phyloP scores from a whole-genome alignment of 2,797 vertebrate species.

The Sylvia borin region DNA sequence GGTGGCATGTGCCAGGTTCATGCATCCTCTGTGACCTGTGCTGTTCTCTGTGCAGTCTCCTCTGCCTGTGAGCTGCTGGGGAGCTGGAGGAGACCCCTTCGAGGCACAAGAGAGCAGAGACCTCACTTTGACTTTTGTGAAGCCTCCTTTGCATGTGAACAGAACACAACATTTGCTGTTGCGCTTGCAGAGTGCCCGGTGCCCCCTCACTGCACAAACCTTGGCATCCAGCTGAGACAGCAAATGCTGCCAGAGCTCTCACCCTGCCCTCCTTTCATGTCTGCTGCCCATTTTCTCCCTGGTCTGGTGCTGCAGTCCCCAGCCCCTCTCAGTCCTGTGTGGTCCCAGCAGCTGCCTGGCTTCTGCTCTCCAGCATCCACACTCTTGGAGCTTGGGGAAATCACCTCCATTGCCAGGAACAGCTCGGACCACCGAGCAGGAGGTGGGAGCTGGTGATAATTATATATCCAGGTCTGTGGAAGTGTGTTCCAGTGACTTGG shows the following conservation, averaged over 20 bases:
- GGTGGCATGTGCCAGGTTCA: background rate
- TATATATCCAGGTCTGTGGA: background rate
- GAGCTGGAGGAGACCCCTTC: accelerated
- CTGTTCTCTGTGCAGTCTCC: accelerated
- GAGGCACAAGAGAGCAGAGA: background rate
- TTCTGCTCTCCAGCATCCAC: background rate
- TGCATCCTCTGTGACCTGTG: background rate
- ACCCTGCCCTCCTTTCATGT: background rate
- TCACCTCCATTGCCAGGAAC: background rate
- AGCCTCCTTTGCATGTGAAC: background rate
- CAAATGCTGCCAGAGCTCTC: background rate
- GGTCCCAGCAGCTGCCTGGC: background rate
- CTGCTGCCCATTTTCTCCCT: background rate
- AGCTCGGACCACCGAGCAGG: background rate
- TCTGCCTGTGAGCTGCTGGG: background rate
- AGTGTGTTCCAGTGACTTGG: background rate
- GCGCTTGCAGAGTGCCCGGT: accelerated
- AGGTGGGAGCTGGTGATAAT: background rate
- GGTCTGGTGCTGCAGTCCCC: background rate
- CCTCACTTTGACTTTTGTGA: background rate
- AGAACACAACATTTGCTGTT: background rate
- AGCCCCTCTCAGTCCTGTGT: background rate
- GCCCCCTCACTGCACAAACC: background rate
- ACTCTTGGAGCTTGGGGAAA: background rate
- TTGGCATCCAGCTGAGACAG: background rate